Evolutionary conservation across 2,888 invertebrate genomes (phyloP).

Genomic region (Odontomyia ornata): DNA sequence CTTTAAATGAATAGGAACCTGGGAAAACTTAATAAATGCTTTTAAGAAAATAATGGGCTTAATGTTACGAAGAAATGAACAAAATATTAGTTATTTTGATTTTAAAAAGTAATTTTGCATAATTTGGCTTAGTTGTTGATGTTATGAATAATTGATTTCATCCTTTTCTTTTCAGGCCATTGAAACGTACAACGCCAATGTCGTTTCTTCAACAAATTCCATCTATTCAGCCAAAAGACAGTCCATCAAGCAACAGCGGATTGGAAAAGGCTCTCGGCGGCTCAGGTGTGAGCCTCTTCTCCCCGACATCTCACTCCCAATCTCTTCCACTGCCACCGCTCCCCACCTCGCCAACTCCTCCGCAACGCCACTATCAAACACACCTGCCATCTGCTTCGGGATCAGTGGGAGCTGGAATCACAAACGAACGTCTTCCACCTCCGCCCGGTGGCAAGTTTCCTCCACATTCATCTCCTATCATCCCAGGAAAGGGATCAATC

Average conservation of each 20-base stretch:
- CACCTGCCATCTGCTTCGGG: slow-evolving; percentile 47
- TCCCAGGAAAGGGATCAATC: slow-evolving; percentile 52
- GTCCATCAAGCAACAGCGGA: slow-evolving; percentile 38
- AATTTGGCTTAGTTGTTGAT: too few relatives aligned
- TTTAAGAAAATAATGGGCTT: too few relatives aligned
- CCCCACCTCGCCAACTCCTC: slow-evolving; percentile 61
- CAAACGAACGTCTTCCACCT: neutral
- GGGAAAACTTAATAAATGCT: too few relatives aligned
- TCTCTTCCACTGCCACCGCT: slow-evolving; percentile 53
- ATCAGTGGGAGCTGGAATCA: slow-evolving; percentile 9
- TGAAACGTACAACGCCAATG: slow-evolving; percentile 51
- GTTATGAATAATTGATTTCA: too few relatives aligned
- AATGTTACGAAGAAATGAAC: too few relatives aligned
- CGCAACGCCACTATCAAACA: slow-evolving; percentile 58
- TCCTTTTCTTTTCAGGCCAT: slow-evolving; percentile 48
- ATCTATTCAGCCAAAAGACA: slow-evolving; percentile 50
- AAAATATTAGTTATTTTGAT: too few relatives aligned
- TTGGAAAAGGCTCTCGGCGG: neutral
- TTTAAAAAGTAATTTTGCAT: too few relatives aligned
- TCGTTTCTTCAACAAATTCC: slow-evolving; percentile 51
- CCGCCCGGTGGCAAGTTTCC: slow-evolving; percentile 51
- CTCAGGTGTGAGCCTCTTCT: slow-evolving; percentile 59
- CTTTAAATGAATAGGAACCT: too few relatives aligned
- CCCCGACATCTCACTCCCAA: slow-evolving; percentile 43
- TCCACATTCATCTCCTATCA: slow-evolving; percentile 40